Base-by-base conservation (phyloP, 92 coral and sea anemone species). In the Phymanthus crucifer region DNA sequence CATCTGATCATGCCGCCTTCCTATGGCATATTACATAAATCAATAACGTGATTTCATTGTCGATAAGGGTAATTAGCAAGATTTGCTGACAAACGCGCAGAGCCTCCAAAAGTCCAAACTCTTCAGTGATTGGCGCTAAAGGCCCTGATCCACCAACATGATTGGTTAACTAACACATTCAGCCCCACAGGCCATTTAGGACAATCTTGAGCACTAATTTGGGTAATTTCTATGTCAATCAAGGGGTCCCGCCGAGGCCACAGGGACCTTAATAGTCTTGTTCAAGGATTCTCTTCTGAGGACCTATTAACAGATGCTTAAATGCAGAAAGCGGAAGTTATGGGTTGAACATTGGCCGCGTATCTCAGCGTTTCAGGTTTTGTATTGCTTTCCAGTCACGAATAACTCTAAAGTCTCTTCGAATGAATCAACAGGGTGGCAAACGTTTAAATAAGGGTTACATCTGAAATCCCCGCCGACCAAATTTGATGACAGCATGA, bases 21-120 rank as follows among this genome's bases (percentile, higher is more conserved):
- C 85, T 87, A 85, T 91, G 94, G 87, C 93, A 90, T 96, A 96
- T 96, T 91, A 92, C 92, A 90, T 96, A 96, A 93, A 96, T 96
- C 98, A 96, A 93, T 96, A 91, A 88, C 87, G 85, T 82, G 98
- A 95, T 95, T 95, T 93, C 89, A 86, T 91, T 95, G 94, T 85
- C 82, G 97, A 95, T 95, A 95, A 95, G 92, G 93, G 93, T 94
- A 95, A 95, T 95, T 95, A 95, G 97, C 87, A 90, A 90, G 90
- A 90, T 93, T 90, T 90, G 91, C 97, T 93, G 94, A 93, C 97
- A 93, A 93, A 90, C 90, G 84, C 91, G 78, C 72, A 69, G 88
- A 83, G 91, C 82, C 75, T 66, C 85, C 78, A 87, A 67, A 72
- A 83, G 69, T 89, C 79, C 78, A 40, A 76, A 78, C 72, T 45